These are phyloP conservation scores for Lerista edwardsae DNA, from an alignment of 2,797 vertebrate genomes.

Conservation along the genomic window DNA sequence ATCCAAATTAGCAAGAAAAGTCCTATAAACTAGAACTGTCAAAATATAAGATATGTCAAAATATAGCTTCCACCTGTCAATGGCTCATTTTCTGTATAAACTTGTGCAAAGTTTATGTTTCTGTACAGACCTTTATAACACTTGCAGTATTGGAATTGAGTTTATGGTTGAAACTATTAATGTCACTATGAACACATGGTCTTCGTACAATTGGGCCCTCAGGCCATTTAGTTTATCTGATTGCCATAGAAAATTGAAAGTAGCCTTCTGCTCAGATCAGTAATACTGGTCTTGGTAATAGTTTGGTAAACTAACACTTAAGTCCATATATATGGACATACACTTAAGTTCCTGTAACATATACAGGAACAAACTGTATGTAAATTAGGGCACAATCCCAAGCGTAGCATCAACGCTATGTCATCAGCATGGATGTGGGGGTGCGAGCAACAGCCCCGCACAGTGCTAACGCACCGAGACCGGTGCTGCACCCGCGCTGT, in stretches of 20 bases:
- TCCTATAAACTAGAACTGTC: neutral
- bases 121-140: neutral
- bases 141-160: neutral
- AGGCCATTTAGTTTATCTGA: no score
- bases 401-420: no score
- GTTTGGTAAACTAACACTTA: neutral
- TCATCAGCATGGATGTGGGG: no score
- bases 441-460: no score
- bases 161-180: neutral
- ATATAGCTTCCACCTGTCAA: neutral
- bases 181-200: neutral
- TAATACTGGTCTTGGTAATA: neutral
- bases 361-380: neutral
- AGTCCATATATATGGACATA: no score
- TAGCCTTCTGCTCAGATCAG: neutral
- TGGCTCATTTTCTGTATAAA: neutral
- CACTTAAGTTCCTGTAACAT: no score
- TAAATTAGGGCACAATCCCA: no score
- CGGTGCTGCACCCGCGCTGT: no score
- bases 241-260: neutral
- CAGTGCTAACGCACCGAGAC: no score
- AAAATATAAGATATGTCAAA: neutral
- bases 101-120: no score
- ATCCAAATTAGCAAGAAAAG: neutral
- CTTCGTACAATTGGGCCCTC: neutral